Evolutionary conservation across 1,140 invertebrate species (phyloP), one percentile per base, ranked within the genome.

Genomic region (Antheraea mylitta): DNA sequence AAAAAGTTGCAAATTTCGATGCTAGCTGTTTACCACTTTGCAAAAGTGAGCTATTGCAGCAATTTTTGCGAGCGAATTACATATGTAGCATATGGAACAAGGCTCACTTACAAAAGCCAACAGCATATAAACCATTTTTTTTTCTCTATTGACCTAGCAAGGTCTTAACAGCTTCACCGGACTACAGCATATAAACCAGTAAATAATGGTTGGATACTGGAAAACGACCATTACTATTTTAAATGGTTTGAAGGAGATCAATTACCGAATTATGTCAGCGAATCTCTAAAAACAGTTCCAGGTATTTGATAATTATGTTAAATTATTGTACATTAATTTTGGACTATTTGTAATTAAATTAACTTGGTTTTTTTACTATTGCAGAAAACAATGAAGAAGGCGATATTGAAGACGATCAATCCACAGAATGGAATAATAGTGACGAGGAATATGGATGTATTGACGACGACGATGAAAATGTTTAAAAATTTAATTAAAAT

Each of bases 1-100:
- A 83, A 79, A 77, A 76, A 76, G 38, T 53, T 72, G 18, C 70
- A 74, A 88, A 81, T 59, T 83, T 81, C 67, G 79, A 87, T 74
- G 68, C 79, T 30, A 72, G 68, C 19, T 72, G 45, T 48, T 69
- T 81, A 72, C 76, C 74, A 77, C 79, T 77, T 6, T 82, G 77
- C 65, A 72, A 80, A 80, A 73, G 36, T 36, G 82, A 85, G 62
- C 72, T 87, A 59, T 42, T 68, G 7, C 81, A 85, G 64, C 83
- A 86, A n/a, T 79, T 83, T 71, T 37, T 61, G 18, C 72, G 82
- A 77, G 74, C 76, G 22, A 78, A 78, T 45, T 85, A 82, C 72
- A 76, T 86, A 19, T 30, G 74, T 64, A 76, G 58, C 18, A 75
- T 86, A 60, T 84, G 83, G 81, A 79, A 75, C 62, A 71, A 78